Evolutionary conservation across 2,888 invertebrate species (phyloP), one percentile per base, ranked within the genome.

Genomic region (Pinctada fucata): DNA sequence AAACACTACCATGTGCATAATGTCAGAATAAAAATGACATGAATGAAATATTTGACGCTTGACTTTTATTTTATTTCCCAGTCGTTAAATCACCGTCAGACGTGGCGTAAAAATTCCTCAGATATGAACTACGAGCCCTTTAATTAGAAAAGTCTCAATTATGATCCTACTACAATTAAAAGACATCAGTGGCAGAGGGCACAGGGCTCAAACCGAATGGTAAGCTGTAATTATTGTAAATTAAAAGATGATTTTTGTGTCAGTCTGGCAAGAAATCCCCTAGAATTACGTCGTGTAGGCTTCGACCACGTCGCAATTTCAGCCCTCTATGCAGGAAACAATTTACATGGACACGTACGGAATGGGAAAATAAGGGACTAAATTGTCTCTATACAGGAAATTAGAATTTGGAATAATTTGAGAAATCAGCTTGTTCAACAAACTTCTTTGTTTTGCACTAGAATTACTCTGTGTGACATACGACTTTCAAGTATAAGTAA

Each of bases 191-290:
- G n/a, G 13, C 75, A 52, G 63, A 75, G 58, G 75, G 63, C 69
- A 75, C 52, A 16, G 49, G 49, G 69, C 51, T 74, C 66, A 66
- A 51, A 74, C 66, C 45, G 74, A 31, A 69, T 47, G 69, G 69
- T 75, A 69, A 69, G 73, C 64, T 47, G 58, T 68, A 78, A 78
- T 78, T 78, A 69, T 47, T 49, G 68, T 13, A 64, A 73, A 78
- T 78, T 78, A 73, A 68, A 72, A 78, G 78, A 78, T 78, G 68
- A 73, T 78, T 78, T 31, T 73, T 58, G 68, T 71, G 78, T 73
- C 73, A 73, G 73, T 47, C 78, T 47, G 45, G 58, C 48, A 73
- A 58, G 52, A 48, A 69, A 67, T 69, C 47, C 68, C 52, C 69
- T 58, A 75, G 49, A 75, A 69, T 75, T 58, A 63, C 49, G 58